These are phyloP conservation scores for Thamnophis elegans DNA, from an alignment of 2,797 vertebrate genomes.

Conservation along the genomic window DNA sequence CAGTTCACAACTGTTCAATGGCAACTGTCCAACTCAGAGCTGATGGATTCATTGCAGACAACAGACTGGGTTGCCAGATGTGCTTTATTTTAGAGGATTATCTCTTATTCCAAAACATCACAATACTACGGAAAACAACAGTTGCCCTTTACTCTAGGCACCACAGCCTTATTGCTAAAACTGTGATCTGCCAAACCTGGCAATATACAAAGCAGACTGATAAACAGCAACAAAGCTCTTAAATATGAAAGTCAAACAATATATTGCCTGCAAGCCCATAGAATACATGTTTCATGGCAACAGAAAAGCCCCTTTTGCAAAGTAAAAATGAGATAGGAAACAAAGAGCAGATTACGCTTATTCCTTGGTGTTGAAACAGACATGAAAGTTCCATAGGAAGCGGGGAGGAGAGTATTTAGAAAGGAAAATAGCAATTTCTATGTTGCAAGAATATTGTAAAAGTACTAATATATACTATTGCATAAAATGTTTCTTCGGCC, in stretches of 20 bases:
- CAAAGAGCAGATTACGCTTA: not conserved
- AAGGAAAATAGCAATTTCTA: not conserved
- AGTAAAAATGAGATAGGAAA: not conserved
- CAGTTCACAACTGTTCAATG: slow-evolving; percentile 8
- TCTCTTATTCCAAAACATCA: slow-evolving; percentile 24
- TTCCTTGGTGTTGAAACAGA: not conserved
- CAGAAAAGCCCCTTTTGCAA: not conserved
- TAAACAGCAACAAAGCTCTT: not conserved
- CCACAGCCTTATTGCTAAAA: slow-evolving; percentile 9
- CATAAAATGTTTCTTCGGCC: not conserved
- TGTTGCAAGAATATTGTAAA: not conserved
- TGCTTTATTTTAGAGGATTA: slow-evolving; percentile 18
- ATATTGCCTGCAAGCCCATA: not conserved
- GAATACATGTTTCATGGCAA: not conserved
- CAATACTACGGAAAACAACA: slow-evolving; percentile 7
- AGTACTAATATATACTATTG: not conserved
- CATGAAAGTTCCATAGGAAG: not conserved
- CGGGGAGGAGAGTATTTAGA: not conserved
- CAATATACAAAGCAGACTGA: not conserved
- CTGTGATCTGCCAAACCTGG: slow-evolving; percentile 7
- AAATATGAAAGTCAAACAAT: not conserved
- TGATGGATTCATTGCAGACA: slow-evolving; percentile 15
- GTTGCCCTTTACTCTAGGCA: not conserved
- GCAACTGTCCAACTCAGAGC: slow-evolving; percentile 11
- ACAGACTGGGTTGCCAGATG: slow-evolving; percentile 22